Base-by-base conservation (phyloP, 2,888 invertebrate genomes). In the Idaea dimidiata region DNA sequence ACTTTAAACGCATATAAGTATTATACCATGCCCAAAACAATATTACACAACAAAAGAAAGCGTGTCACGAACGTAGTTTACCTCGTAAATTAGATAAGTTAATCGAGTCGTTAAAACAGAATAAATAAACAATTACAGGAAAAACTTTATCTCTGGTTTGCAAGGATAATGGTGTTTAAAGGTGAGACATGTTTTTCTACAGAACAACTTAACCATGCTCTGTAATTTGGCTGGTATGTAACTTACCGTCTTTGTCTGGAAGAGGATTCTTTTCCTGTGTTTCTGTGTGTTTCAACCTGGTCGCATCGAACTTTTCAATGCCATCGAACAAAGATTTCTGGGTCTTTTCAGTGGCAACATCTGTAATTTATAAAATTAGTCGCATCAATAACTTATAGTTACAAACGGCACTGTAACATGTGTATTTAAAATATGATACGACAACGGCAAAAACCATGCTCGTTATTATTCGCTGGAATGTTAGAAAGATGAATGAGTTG, bases 191-290 rank as follows among this genome's bases (percentile, higher is more conserved):
- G 56, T 18, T 18, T 56, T 18, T 56, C 56, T 16, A 43, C 60
- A 14, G 54, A 33, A 43, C 18, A 56, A 17, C 17, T 56, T 17
- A 3, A 18, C 17, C 18, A 18, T 56, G 56, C 56, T 56, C 17
- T 18, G 18, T 17, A 17, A 43, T 55, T 56, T 17, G 56, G 7
- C 18, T 17, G 14, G 18, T 17, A 54, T 17, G 62, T 66, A 62
- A 60, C 78, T 83, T 94, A 98, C 98, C 97, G 93, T 97, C 97
- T 95, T 97, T 97, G 85, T 97, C 97, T 58, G 98, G 98, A 80
- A 98, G 95, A 61, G 97, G 96, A 87, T 98, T 98, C 91, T 98
- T 98, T 86, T 98, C 98, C 78, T 97, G 95, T 65, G 98, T 98
- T 89, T 97, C 96, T 59, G 97, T 97, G 89, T 97, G 98, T 89